These are phyloP conservation scores for Perizoma affinitatum DNA, from an alignment of 2,888 invertebrate species.

Conservation along the genomic window DNA sequence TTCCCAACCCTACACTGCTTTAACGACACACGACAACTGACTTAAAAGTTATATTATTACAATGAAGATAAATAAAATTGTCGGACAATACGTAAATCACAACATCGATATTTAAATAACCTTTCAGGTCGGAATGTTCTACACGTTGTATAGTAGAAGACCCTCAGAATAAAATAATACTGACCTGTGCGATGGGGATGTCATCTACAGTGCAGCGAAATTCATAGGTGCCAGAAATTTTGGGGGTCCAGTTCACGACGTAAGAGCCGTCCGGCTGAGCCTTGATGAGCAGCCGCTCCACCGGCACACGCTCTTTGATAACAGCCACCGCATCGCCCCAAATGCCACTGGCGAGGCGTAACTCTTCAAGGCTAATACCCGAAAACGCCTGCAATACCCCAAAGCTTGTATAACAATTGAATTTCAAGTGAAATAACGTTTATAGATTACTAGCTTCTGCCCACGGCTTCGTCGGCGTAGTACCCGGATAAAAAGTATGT, in stretches of 20 bases:
- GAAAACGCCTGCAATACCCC: conserved; percentile 88
- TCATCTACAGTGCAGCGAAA: conserved; percentile 95
- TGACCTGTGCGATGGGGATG: conserved; percentile 88
- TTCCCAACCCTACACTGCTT: no score
- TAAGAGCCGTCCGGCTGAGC: conserved; percentile 92
- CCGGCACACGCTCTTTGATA: conserved; percentile 67
- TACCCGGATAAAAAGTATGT: no score
- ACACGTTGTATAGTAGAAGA: no score
- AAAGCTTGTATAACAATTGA: background rate
- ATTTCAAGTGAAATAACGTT: no score
- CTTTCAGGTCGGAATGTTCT: no score
- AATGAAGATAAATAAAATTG: no score
- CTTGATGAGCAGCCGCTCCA: conserved; percentile 91
- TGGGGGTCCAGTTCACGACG: conserved; percentile 95
- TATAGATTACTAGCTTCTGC: no score
- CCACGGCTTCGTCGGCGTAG: no score
- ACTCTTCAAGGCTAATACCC: conserved; percentile 97
- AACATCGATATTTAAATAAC: no score
- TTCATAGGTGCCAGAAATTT: conserved; percentile 94
- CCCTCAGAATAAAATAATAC: background rate
- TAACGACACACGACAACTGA: no score
- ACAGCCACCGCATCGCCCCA: conserved; percentile 70
- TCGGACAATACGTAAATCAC: no score
- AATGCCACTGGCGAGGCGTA: conserved; percentile 85
- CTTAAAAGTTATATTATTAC: no score